Conservation (phyloP, 2,113 vertebrate species). For the Vireo altiloquus region DNA sequence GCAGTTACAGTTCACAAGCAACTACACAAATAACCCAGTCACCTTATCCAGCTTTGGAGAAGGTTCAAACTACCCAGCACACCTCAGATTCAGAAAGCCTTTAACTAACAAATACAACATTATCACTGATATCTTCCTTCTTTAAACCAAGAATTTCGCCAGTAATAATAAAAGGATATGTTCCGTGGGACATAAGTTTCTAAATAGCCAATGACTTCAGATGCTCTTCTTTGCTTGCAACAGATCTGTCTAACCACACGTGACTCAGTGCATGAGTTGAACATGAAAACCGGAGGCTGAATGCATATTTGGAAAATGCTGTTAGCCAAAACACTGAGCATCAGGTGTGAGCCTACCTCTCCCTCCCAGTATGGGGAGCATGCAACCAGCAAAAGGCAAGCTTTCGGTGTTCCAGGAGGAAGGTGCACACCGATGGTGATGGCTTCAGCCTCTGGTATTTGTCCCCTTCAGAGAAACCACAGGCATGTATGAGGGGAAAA, state of each 20-base stretch:
- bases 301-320: neutral
- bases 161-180: neutral
- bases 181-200: neutral
- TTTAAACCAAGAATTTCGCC: neutral
- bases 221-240: too few species aligned
- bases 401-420: accelerated
- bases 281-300: neutral
- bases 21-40: neutral
- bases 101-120: neutral
- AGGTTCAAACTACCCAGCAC: neutral
- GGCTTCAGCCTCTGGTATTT: neutral
- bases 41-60: neutral
- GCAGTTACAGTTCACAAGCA: neutral
- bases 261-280: neutral
- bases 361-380: accelerated
- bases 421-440: neutral
- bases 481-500: neutral
- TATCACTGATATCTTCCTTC: neutral
- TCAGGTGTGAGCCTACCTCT: accelerated
- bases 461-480: neutral
- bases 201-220: neutral
- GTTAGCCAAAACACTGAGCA: neutral
- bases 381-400: neutral
- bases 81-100: neutral
- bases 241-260: accelerated